Evolutionary conservation across 2,888 invertebrate species (phyloP), one percentile per base, ranked within the genome.

Genomic region (Cephus runcator): DNA sequence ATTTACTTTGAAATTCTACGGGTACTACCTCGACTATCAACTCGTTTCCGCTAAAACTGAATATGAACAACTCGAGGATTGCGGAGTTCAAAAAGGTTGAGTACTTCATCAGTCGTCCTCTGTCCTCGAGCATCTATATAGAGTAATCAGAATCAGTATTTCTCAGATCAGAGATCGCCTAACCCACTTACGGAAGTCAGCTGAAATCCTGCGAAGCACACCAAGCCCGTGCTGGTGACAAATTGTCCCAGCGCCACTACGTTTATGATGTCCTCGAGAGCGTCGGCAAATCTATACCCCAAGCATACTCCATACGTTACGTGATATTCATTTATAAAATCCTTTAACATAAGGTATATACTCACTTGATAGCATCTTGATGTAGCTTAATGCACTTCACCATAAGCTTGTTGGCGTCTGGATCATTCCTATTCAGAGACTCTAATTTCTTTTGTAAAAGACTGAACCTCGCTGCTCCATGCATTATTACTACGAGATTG

Each of bases 191-290:
- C 90, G 85, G 86, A 81, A 3, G 87, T 86, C 71, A 90, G 78
- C 81, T 89, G 90, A 74, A 90, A 89, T 80, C 90, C 90, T 31
- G 87, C 87, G 77, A 87, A 89, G 78, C 90, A 90, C 11, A 90
- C 76, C 75, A 90, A 77, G 0, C 85, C 88, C 9, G 86, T 89
- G 77, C 90, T 90, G 75, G 88, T 82, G 11, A 90, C 40, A 78
- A 89, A 88, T 77, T 90, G 90, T 11, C 85, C 87, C 36, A 90
- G 83, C n/a, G 86, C 88, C 69, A 90, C 77, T 11, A 88, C 69
- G 76, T 87, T 90, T 76, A 90, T 86, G 34, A 87, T 81, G 35
- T 82, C 81, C 73, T 90, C 90, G 30, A 89, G 80, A 33, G 83
- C 81, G 36, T 90, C 88, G 2, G 90, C 89, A 80, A 85, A 90